A percentile compares a stretch with the other conserved stretches of the same genome.
Evolutionary conservation across 2,797 vertebrate species (phyloP).

Genomic region (Pelodytes ibericus): DNA sequence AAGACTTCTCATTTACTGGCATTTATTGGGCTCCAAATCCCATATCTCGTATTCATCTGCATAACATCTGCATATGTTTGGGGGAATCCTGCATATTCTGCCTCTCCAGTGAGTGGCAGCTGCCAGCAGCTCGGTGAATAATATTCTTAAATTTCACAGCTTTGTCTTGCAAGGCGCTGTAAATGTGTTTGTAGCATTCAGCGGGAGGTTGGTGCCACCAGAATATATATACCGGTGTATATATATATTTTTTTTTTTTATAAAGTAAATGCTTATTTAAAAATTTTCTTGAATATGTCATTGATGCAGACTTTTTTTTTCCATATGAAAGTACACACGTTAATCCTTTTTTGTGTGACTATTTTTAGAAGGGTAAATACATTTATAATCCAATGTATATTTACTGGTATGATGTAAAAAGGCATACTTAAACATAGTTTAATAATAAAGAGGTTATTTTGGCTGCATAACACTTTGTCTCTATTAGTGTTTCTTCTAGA

Average conservation of each 20-base stretch:
- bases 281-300: too few relatives aligned
- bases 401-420: too few relatives aligned
- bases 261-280: too few relatives aligned
- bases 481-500: too few relatives aligned
- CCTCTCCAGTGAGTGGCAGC: slow-evolving; percentile 38
- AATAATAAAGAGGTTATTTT: too few relatives aligned
- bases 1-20: slow-evolving; percentile 23
- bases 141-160: slow-evolving; percentile 32
- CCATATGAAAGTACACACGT: too few relatives aligned
- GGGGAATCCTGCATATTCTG: background rate
- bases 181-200: slow-evolving; percentile 25
- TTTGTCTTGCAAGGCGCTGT: slow-evolving; percentile 19
- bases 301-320: too few relatives aligned
- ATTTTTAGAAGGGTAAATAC: too few relatives aligned
- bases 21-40: slow-evolving; percentile 28
- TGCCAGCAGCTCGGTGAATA: slow-evolving; percentile 30
- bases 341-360: too few relatives aligned
- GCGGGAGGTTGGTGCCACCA: slow-evolving; percentile 3
- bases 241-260: background rate
- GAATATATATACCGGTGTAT: background rate
- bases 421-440: too few relatives aligned
- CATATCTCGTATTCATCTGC: slow-evolving; percentile 38
- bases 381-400: too few relatives aligned
- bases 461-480: too few relatives aligned
- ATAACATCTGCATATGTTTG: slow-evolving; percentile 49